Base-by-base conservation (phyloP, 2,797 vertebrate species). In the Tiaroga cobitis region DNA sequence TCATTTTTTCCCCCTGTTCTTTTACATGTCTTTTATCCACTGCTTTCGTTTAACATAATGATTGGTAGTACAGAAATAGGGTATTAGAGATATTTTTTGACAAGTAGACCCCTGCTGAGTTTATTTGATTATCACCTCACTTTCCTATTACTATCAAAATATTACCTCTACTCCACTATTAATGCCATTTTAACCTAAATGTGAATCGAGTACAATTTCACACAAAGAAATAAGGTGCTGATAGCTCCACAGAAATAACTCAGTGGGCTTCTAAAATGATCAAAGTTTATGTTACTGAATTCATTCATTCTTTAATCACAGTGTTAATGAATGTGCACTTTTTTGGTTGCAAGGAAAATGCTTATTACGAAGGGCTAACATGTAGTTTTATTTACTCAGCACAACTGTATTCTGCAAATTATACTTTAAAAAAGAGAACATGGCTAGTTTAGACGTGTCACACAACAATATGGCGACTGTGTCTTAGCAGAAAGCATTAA, bases 11-110 rank as follows among this genome's bases (percentile, higher is more conserved):
- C 68, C 21, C 56, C 11, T 18, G 26, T 63, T 61, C 67, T 43
- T 70, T 24, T 61, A 63, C 59, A 59, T 29, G 37, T 43, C 21
- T 72, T 84, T 79, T 37, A 70, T 72, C 67, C 67, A 85, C 13
- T 18, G n/a, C 39, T 63, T 76, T 85, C 21, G 9, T 72, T 85
- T 61, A 49, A 85, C 83, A 80, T 80, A 85, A 79, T 72, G 15
- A 79, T 76, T 61, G 8, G 49, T 59, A 34, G 80, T 63, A 69
- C 5, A 41, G 39, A 80, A 85, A 63, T 61, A 5, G 39, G 63
- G 67, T 18, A 56, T 70, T 78, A 46, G 26, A 59, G 13, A 69
- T 3, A 18, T 59, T 70, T 39, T 73, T 76, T 13, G 8, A 76
- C 24, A 29, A 77, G 43, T 43, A 49, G 37, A 11, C 43, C 26